Base-by-base conservation (phyloP, 1,140 invertebrate species). In the Xylocopa sonorina region DNA sequence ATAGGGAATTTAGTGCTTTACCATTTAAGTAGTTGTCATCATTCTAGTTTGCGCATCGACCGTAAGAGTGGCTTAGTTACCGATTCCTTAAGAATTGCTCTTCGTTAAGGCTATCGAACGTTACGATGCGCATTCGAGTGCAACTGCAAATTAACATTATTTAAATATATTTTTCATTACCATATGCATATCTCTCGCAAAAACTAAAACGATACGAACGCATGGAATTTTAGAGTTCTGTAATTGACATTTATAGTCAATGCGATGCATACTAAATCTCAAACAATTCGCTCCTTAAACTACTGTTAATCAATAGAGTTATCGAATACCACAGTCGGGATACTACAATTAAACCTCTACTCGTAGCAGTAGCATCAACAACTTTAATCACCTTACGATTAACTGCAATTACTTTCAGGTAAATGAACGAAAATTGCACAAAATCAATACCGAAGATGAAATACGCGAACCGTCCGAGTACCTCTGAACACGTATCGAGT, bases 21-120 rank as follows among this genome's bases (percentile, higher is more conserved):
- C 84, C 88, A 57, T 80, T 81, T 46, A 84, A 88, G 87, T 83
- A 51, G 57, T 41, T n/a, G 58, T 24, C 34, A 48, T 55, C 67
- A 32, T 85, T 83, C 64, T 91, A 91, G 91, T 92, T 92, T 88
- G 79, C 80, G 77, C n/a, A 41, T 81, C 73, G 41, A 76, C 89
- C 92, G 91, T 88, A 88, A 92, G 91, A 91, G 92, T 83, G 89
- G 76, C 86, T 88, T 80, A 87, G 81, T 77, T 85, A 83, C 81
- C 60, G 68, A 77, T 90, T 90, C 80, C 55, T 27, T 24, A 4
- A 50, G 16, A 57, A 71, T 29, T 57, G 9, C 29, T 7, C 21
- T 64, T 21, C 14, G 1, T 57, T 21, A 2, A 10, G 7, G 14
- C 43, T 27, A 7, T 16, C 24, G 18, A 27, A 0, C 43, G 16